Conservation (phyloP, 2,797 vertebrate genomes). For the Centroberyx gerrardi region DNA sequence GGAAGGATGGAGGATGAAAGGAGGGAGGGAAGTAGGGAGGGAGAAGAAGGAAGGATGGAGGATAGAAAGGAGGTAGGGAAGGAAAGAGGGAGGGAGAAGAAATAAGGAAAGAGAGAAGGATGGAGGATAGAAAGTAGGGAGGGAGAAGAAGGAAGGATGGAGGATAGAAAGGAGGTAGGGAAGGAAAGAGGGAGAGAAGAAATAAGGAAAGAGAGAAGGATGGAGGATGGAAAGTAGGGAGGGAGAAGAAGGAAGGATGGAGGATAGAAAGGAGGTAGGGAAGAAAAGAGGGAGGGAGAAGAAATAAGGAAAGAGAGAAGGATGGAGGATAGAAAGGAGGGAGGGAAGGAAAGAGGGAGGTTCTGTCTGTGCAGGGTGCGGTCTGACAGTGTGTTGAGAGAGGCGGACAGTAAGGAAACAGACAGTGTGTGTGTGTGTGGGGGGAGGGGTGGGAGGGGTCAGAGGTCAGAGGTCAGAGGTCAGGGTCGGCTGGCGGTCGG, state of each 20-base stretch:
- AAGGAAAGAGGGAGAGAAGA: too few relatives aligned
- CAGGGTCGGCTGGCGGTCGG: too few relatives aligned
- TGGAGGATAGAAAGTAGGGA: background rate
- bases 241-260: too few relatives aligned
- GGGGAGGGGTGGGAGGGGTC: background rate
- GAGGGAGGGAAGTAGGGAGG: slow-evolving; percentile 21
- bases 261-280: background rate
- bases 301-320: background rate
- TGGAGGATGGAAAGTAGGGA: too few relatives aligned
- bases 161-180: background rate
- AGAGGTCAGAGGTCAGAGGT: slow-evolving; percentile 5
- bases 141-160: background rate
- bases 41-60: background rate
- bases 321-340: slow-evolving; percentile 12
- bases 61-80: background rate
- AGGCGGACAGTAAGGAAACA: slow-evolving; percentile 12
- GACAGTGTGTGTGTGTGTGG: background rate
- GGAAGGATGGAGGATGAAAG: background rate
- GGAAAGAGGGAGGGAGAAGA: background rate
- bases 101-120: background rate
- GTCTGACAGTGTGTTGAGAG: slow-evolving; percentile 38
- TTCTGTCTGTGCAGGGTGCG: slow-evolving; percentile 27
- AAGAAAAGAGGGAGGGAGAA: background rate
- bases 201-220: too few relatives aligned
- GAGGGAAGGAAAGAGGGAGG: slow-evolving; percentile 17